These are phyloP conservation scores for Sus cebifrons DNA, from an alignment of 2,797 vertebrate genomes.

Conservation along the genomic window DNA sequence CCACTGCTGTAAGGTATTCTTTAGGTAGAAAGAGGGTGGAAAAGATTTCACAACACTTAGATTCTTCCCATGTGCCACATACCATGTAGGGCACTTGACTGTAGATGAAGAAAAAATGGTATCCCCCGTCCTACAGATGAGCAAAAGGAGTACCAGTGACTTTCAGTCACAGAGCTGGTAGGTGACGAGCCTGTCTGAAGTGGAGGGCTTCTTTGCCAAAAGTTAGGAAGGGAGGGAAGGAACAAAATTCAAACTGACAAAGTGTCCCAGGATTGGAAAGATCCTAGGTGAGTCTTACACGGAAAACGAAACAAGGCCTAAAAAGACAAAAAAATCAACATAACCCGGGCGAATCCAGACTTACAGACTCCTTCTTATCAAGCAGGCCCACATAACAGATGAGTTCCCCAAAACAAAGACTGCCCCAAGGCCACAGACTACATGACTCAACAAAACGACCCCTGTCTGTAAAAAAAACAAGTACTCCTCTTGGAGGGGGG, in stretches of 20 bases:
- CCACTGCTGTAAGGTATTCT: background rate
- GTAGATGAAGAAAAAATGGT: background rate
- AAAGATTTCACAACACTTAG: background rate
- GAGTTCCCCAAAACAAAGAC: no score
- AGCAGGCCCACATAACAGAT: no score
- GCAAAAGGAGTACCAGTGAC: background rate
- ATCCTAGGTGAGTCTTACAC: background rate
- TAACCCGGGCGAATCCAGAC: no score
- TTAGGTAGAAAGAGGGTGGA: background rate
- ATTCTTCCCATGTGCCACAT: background rate
- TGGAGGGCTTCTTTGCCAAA: background rate
- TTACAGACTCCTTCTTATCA: no score
- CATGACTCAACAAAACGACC: no score
- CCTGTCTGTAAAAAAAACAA: no score
- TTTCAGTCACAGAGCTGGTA: background rate
- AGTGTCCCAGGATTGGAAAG: background rate
- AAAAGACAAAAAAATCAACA: no score
- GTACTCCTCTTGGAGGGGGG: no score
- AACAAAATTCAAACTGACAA: constrained; percentile 19
- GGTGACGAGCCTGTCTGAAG: background rate
- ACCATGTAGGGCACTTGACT: background rate
- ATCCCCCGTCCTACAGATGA: background rate
- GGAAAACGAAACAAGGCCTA: no score
- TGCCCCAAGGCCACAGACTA: no score
- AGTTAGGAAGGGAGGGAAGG: background rate